Evolutionary conservation across 2,113 vertebrate genomes (phyloP), one percentile per base, ranked within the genome.

Genomic region (Syngnathus scovelli): DNA sequence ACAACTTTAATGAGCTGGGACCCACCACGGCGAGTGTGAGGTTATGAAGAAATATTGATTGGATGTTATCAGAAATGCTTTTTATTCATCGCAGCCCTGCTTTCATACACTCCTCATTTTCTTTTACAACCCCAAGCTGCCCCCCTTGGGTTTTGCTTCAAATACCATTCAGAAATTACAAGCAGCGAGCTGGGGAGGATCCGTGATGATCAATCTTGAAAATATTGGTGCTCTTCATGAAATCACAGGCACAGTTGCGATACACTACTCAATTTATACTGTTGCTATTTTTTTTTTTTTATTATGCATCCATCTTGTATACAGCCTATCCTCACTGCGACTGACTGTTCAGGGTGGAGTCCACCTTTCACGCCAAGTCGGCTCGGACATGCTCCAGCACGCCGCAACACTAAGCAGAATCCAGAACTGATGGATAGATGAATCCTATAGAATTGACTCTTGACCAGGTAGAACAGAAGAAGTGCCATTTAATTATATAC

Each of bases 21-120:
- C 63, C 64, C 70, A 68, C 61, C 2, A 23, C 13, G 23, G 23
- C 43, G 39, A 68, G 72, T 69, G 75, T 49, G 8, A 52, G 70
- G 48, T 64, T 72, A 75, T 74, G 61, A 76, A 66, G 65, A 67
- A 15, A 74, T 67, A 69, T 63, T 72, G 59, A 67, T 27, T 52
- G 71, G 52, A 65, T 7, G 2, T 36, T 23, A 76, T 68, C 60
- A 71, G 61, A 74, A 37, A 63, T 59, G 59, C 46, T 68, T 66
- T 71, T 59, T 62, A 64, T 48, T 58, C 59, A 61, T 18, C 64
- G 37, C 1, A 33, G 48, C 6, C 36, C 36, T 39, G 27, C 38
- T n/a, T 54, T 54, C 27, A 33, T 54, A 16, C 11, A 44, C 43
- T 44, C 61, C 36, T 33, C 43, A 8, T 7, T 56, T 59, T 78